Evolutionary conservation across 2,113 vertebrate genomes (phyloP).

Genomic region (Nettapus auritus): DNA sequence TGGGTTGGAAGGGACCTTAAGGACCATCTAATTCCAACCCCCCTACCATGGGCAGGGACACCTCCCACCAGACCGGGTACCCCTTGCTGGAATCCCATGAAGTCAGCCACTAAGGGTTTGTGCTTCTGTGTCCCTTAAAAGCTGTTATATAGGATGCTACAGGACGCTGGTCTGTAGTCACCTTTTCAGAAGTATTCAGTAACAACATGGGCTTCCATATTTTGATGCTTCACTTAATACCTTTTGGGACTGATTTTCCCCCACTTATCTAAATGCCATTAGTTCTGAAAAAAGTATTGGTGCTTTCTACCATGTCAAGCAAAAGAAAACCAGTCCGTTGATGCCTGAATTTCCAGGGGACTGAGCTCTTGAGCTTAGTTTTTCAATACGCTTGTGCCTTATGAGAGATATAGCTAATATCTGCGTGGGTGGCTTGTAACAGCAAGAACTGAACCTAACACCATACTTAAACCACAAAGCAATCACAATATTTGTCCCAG

Average conservation of each 20-base stretch:
- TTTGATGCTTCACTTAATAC: neutral
- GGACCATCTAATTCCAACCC: too few species aligned
- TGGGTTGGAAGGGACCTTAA: too few species aligned
- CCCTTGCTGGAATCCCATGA: neutral
- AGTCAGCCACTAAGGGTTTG: neutral
- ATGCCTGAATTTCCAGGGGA: neutral
- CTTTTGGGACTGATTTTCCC: neutral
- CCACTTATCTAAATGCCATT: neutral
- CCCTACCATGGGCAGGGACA: too few species aligned
- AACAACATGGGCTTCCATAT: neutral
- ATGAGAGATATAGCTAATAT: neutral
- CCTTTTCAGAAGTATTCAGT: neutral
- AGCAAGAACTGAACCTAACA: neutral
- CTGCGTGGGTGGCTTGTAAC: neutral
- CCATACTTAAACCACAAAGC: neutral
- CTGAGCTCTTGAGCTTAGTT: neutral
- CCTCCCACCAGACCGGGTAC: too few species aligned
- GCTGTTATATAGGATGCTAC: too few species aligned
- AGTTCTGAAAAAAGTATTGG: neutral
- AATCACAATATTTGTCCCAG: neutral
- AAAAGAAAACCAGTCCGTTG: neutral
- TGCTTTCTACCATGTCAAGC: neutral
- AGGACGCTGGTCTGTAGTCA: fast-evolving
- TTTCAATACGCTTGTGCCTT: neutral
- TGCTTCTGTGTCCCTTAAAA: neutral